Evolutionary conservation across 2,797 vertebrate species (phyloP).

Genomic region (Acipenser transmontanus): DNA sequence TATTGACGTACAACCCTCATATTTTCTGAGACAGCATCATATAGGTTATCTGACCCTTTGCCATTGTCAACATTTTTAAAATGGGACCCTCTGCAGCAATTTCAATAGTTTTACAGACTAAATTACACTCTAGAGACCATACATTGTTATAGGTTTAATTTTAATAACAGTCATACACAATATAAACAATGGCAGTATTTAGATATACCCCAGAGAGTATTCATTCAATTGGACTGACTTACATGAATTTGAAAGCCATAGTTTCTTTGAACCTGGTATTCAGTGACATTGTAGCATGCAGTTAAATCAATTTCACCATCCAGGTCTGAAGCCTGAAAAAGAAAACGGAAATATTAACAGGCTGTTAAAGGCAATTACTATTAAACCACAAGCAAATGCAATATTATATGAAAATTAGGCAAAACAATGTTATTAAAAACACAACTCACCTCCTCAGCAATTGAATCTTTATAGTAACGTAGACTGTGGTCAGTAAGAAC

Average conservation of each 20-base stretch:
- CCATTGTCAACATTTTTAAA: no score
- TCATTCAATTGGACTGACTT: not conserved
- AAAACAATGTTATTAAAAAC: not conserved
- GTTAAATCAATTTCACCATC: constrained; percentile 52
- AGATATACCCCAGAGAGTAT: no score
- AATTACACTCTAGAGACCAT: no score
- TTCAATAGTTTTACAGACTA: no score
- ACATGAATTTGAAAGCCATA: constrained; percentile 57
- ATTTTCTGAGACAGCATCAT: no score
- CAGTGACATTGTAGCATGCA: constrained; percentile 44
- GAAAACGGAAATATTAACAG: not conserved
- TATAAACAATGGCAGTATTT: no score
- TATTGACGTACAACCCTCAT: no score
- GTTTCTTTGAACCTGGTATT: constrained; percentile 51
- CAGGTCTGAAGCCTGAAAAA: constrained; percentile 42
- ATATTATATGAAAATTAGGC: no score
- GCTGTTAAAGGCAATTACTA: not conserved
- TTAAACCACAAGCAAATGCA: not conserved
- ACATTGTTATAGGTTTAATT: no score
- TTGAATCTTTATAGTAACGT: constrained; percentile 48
- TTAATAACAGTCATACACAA: no score
- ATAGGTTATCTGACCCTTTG: no score
- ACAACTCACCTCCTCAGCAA: constrained; percentile 49
- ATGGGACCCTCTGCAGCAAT: no score
- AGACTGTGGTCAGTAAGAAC: constrained; percentile 53